Evolutionary conservation across 1,140 invertebrate genomes (phyloP).

Genomic region (Globodera ellingtonae): DNA sequence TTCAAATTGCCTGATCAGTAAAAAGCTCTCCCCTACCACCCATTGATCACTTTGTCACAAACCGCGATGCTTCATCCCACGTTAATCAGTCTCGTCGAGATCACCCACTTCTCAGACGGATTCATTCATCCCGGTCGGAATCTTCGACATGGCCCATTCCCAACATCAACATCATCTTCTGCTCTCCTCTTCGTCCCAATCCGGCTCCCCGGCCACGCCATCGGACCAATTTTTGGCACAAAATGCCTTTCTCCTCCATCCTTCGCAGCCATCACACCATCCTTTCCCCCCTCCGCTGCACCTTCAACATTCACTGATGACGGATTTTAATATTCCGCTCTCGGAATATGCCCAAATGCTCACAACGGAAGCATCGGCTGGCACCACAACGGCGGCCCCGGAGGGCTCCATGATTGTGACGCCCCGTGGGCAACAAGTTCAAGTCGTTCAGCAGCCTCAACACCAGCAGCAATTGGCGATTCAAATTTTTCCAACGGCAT

Average conservation of each 20-base stretch:
- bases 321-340: not conserved
- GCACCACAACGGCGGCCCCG: not conserved
- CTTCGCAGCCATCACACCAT: not conserved
- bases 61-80: not conserved
- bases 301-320: not conserved
- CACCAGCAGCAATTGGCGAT: not conserved
- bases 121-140: not conserved
- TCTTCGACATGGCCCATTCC: not conserved
- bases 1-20: not conserved
- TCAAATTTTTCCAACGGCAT: not conserved
- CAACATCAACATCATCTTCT: not conserved
- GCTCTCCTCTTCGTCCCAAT: not conserved
- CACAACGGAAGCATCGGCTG: not conserved
- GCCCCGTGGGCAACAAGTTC: not conserved
- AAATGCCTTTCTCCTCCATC: not conserved
- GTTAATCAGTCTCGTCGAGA: not conserved
- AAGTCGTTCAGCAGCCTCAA: not conserved
- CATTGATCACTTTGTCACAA: not conserved
- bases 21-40: not conserved
- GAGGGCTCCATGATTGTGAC: not conserved
- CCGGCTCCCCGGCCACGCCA: not conserved
- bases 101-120: not conserved
- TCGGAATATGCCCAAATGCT: not conserved
- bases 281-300: not conserved
- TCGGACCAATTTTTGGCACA: not conserved